Base-by-base conservation (phyloP, 2,888 invertebrate genomes). In the Mechanitis messenoides region DNA sequence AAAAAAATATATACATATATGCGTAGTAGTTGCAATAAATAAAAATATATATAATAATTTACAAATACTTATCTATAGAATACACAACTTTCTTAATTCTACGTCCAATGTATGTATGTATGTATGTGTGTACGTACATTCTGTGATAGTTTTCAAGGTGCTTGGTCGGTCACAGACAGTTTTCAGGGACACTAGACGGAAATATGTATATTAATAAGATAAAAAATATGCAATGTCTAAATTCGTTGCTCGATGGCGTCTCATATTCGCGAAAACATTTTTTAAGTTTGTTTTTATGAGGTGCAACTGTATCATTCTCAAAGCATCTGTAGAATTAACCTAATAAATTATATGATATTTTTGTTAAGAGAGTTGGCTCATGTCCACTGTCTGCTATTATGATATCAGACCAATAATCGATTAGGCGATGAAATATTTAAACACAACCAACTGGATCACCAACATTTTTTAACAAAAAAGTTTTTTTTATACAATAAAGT, bases 341-440 rank as follows among this genome's bases (percentile, higher is more conserved):
- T 75, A 82, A 89, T 87, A 87, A 89, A 85, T 89, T 87, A 87
- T 83, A 81, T 76, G 85, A 84, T 88, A 89, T 89, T 89, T 88
- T 87, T 84, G 83, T 84, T 79, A 77, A 75, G 74, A 76, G 79
- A 78, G 73, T 88, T 90, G 89, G 89, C 89, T 83, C 79, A 63
- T 70, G 76, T 80, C 89, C 89, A 88, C 80, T 79, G 77, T 75
- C 76, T 77, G 76, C 74, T 79, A 76, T 78, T 77, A 74, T 75
- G 79, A 76, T 83, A 82, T 82, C 76, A 78, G 70, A 74, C 72
- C 78, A 81, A 77, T 77, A 77, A 74, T 73, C 71, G 72, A 79
- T 81, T 77, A 77, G 74, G 72, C 65, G 72, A 70, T 69, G 63
- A 70, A 74, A 74, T 67, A 62, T 65, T 67, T 20, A 20, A 20